phyloP scores from a whole-genome alignment of 2,888 invertebrate genomes.

The Hypena proboscidalis region DNA sequence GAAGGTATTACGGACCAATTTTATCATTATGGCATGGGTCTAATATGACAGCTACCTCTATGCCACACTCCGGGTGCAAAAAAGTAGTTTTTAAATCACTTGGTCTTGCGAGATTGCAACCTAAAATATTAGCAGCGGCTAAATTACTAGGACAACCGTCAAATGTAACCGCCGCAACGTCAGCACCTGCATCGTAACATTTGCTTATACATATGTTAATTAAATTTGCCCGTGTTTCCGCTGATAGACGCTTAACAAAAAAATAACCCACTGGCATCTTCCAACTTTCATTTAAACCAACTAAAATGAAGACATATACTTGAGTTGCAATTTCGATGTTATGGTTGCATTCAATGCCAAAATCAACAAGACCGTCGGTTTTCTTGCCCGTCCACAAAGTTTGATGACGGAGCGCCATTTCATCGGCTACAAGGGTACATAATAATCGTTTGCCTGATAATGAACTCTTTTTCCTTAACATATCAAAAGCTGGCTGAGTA shows the following conservation, averaged over 20 bases:
- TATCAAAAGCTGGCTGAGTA: too few species aligned
- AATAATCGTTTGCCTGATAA: too few species aligned
- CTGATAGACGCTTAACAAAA: conserved; percentile 9
- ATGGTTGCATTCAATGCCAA: too few species aligned
- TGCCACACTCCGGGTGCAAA: conserved; percentile 22
- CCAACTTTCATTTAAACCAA: conserved; percentile 14
- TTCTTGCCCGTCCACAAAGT: conserved; percentile 7
- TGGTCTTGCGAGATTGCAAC: conserved; percentile 13
- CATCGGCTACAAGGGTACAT: conserved; percentile 11
- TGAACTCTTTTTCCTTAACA: too few species aligned
- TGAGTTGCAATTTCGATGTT: conserved; percentile 12
- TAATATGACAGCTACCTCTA: too few species aligned
- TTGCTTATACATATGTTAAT: conserved; percentile 23
- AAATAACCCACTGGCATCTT: conserved; percentile 20
- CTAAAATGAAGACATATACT: conserved; percentile 14
- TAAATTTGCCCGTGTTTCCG: conserved; percentile 6
- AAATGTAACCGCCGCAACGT: conserved; percentile 29
- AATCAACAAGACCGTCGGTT: conserved; percentile 10
- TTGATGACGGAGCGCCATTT: conserved; percentile 15
- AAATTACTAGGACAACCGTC: conserved; percentile 24
- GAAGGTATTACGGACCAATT: conserved; percentile 22
- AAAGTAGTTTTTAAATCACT: conserved; percentile 26
- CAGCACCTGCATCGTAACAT: conserved; percentile 22
- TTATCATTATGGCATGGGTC: conserved; percentile 14
- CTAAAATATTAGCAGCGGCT: conserved; percentile 14